Evolutionary conservation across 2,797 vertebrate genomes (phyloP), one percentile per base, ranked within the genome.

Genomic region (Phoeniculus purpureus): DNA sequence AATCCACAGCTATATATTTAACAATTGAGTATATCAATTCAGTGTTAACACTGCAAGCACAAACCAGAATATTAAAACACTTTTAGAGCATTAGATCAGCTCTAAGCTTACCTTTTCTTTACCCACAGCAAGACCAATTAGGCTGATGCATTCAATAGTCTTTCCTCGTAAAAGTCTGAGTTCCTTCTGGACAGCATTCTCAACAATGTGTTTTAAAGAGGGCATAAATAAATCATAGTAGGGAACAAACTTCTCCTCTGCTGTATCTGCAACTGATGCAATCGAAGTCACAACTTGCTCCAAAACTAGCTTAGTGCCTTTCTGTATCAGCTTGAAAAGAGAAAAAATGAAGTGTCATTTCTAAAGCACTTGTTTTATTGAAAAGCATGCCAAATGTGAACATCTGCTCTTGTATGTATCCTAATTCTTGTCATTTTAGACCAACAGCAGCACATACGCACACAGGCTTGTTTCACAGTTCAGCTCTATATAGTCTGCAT

Each of bases 211-310:
- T 94, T 99, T 99, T 65, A 99, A 98, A 15, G 99, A 99, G 5
- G 99, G 98, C 99, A 99, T 99, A 97, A 99, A 99, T 82, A 99
- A 97, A 92, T 99, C 98, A 76, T 99, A 99, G 92, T 99, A 99
- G 6, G 99, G 99, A 96, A 99, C 99, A 93, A 99, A 99, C 92
- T 99, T 99, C 95, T 99, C 99, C 97, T 99, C 99, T 5, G 99
- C 99, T 3, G 99, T 99, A 97, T 99, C 99, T 4, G 99, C 99
- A 95, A 99, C 99, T 2, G 99, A 99, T 9, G 99, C 99, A 78
- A 99, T 99, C 89, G 99, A 99, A 4, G 99, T 99, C 97, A 99
- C 99, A 91, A 99, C 99, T 97, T 99, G 99, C 97, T 99, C 99
- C 97, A 99, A 97, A 65, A 99, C 99, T 95, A 99, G 97, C 78